Evolutionary conservation across 2,113 vertebrate genomes (phyloP).

Genomic region (Oryzias melastigma): DNA sequence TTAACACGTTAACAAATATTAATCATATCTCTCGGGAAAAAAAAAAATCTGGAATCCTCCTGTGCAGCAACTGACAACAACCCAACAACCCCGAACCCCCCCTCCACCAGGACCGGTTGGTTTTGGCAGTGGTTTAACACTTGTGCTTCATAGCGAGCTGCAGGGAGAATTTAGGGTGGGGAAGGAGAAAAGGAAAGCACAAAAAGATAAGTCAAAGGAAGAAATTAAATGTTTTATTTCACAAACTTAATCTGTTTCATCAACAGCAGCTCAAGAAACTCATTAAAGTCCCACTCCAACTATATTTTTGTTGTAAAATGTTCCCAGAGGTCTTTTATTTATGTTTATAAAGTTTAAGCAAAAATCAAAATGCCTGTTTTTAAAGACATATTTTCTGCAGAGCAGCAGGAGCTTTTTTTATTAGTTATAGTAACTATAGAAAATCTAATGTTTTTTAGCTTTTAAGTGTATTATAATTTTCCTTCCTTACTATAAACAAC

Average conservation of each 20-base stretch:
- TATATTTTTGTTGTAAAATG: too few species aligned
- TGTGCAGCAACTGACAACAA: slow-evolving; percentile 35
- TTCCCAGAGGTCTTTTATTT: too few species aligned
- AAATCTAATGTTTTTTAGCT: too few species aligned
- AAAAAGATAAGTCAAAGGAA: background rate
- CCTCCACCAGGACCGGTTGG: slow-evolving; percentile 50
- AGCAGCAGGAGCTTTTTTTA: too few species aligned
- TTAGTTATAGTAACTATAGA: too few species aligned
- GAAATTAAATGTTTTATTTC: background rate
- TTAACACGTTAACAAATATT: slow-evolving; percentile 55
- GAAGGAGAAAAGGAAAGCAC: slow-evolving; percentile 2
- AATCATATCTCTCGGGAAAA: slow-evolving; percentile 52
- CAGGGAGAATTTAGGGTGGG: slow-evolving; percentile 45
- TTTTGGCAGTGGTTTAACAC: slow-evolving; percentile 83
- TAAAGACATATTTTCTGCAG: too few species aligned
- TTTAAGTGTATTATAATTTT: too few species aligned
- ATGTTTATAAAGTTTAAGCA: too few species aligned
- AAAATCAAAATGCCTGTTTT: too few species aligned
- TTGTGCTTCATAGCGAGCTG: slow-evolving; percentile 99
- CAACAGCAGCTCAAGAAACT: slow-evolving; percentile 36
- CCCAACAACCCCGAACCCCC: slow-evolving; percentile 30
- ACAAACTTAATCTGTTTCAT: slow-evolving; percentile 42
- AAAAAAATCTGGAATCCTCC: slow-evolving; percentile 56
- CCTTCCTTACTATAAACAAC: too few species aligned
- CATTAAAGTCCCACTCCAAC: slow-evolving; percentile 24